Base-by-base conservation (phyloP, 2,113 vertebrate genomes). In the Siniperca knerii region DNA sequence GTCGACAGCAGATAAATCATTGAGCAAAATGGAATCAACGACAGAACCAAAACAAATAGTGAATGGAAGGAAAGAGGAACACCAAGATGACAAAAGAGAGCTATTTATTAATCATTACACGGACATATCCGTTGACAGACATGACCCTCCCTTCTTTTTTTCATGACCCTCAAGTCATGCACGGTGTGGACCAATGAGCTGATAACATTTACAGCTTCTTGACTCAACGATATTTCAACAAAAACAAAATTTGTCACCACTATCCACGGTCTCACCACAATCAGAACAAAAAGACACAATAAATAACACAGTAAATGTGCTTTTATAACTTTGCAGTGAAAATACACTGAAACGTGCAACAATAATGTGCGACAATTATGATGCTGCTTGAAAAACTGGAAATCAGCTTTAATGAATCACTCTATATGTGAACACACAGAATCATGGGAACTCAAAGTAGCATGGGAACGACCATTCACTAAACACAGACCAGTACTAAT, bases 381-480 rank as follows among this genome's bases (percentile, higher is more conserved):
- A 55, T 60, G 40, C 15, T 60, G 40, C 16, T 62, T 16, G 42
- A 82, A 64, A 57, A 81, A 54, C 48, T 37, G 33, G 12, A 58
- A 55, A 40, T 13, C 50, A 46, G 29, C 50, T 23, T 68, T 65
- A 64, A 73, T 66, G 33, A 77, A 75, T 58, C 7, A 57, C 69
- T 5, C 52, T 57, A 33, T 25, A 77, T 46, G 58, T 54, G 25
- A 82, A 84, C 40, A 37, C 35, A 79, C 29, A 9, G 12, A 48
- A 60, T 82, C 64, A 50, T 80, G 79, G 70, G 79, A 86, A 68
- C 25, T 70, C 35, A 65, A 61, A 62, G 57, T 21, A 83, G 35
- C 76, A 84, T 81, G 85, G 72, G 80, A 85, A 79, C 4, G 29
- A 70, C 42, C 44, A 25, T 44, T 18, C 33, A 60, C 40, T n/a